phyloP scores from a whole-genome alignment of 2,888 invertebrate species.

The Octonoba sinensis region DNA sequence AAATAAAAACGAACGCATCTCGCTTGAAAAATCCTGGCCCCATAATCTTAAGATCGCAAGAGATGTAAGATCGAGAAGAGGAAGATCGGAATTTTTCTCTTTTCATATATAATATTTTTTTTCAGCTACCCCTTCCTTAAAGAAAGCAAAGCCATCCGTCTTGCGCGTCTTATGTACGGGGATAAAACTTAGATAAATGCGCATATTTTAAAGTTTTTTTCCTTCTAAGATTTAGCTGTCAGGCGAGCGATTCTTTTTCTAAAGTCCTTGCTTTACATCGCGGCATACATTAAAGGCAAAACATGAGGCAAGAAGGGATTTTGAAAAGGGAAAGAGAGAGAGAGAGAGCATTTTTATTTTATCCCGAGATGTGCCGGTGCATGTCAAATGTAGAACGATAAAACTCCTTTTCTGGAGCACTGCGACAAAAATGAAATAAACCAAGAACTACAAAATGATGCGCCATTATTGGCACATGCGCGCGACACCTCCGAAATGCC shows the following conservation, averaged over 20 bases:
- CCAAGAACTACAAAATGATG: conserved; percentile 64
- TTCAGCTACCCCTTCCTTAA: background rate
- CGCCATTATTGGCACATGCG: conserved; percentile 65
- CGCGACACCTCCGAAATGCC: conserved; percentile 32
- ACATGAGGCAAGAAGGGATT: conserved; percentile 60
- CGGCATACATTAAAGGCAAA: conserved; percentile 63
- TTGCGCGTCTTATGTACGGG: conserved; percentile 46
- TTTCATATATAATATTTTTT: conserved; percentile 10
- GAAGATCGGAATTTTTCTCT: conserved; percentile 7
- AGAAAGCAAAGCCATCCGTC: conserved; percentile 54
- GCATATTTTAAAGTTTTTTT: conserved; percentile 63
- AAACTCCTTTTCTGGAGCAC: conserved; percentile 60
- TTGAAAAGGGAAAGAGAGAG: conserved; percentile 29
- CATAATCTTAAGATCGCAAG: conserved; percentile 48
- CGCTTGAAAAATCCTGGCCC: conserved; percentile 22
- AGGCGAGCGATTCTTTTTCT: conserved; percentile 53
- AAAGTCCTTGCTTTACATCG: conserved; percentile 62
- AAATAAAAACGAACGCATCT: too few species aligned
- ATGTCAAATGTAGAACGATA: conserved; percentile 64
- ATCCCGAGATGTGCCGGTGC: conserved; percentile 60
- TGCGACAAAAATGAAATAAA: conserved; percentile 65
- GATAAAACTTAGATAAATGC: conserved; percentile 64
- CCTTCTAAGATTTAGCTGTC: conserved; percentile 60
- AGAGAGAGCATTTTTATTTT: conserved; percentile 62
- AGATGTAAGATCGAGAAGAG: conserved; percentile 30